Evolutionary conservation across 2,797 vertebrate genomes (phyloP).

Genomic region (Bufotes viridis): DNA sequence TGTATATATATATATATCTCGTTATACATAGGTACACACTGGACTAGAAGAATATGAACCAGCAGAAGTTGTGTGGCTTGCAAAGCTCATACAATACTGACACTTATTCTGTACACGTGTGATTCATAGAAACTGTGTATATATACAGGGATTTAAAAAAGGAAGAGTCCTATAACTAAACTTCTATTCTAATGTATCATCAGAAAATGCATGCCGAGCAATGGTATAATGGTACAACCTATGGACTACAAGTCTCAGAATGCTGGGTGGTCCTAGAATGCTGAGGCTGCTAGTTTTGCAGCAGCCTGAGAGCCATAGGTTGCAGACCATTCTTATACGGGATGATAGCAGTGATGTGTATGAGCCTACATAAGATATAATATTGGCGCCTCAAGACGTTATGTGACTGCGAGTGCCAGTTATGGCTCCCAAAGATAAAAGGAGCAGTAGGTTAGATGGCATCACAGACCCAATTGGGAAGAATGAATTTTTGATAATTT

Average conservation of each 20-base stretch:
- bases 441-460: no score
- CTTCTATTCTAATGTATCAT: background rate
- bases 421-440: background rate
- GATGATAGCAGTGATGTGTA: background rate
- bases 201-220: background rate
- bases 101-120: conserved; percentile 10
- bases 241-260: background rate
- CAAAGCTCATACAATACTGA: conserved; percentile 14
- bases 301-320: background rate
- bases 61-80: conserved; percentile 1
- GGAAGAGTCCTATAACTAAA: background rate
- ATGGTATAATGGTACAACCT: background rate
- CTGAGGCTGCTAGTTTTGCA: background rate
- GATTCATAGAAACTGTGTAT: background rate
- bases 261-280: background rate
- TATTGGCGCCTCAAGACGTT: background rate
- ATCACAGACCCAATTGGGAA: background rate
- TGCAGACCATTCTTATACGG: background rate
- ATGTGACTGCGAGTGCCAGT: background rate
- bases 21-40: background rate
- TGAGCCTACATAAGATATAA: background rate
- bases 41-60: background rate
- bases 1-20: background rate
- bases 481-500: background rate
- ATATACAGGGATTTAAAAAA: background rate